Evolutionary conservation across 2,113 vertebrate genomes (phyloP).

Genomic region (Chamaetylas fuelleborni): DNA sequence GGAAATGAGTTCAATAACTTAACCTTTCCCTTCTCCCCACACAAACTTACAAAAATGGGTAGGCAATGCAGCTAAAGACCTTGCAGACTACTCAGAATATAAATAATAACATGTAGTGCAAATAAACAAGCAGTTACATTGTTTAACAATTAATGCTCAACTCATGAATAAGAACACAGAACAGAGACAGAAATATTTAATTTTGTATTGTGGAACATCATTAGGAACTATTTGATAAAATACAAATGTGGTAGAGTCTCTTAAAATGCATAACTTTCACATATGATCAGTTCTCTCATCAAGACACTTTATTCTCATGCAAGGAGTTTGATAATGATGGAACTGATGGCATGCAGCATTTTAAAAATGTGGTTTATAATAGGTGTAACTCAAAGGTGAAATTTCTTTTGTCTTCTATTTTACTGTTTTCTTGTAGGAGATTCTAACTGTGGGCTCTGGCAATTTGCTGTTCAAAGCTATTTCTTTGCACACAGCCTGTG

Average conservation of each 20-base stretch:
- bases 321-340: not conserved
- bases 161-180: conserved; percentile 65
- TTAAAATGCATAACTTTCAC: conserved; percentile 22
- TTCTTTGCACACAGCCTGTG: not conserved
- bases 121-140: conserved; percentile 66
- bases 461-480: not conserved
- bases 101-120: conserved; percentile 66
- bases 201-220: conserved; percentile 68
- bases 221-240: conserved; percentile 69
- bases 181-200: conserved; percentile 68
- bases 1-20: conserved; percentile 18
- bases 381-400: not conserved
- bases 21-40: conserved; percentile 31
- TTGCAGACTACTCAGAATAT: conserved; percentile 52
- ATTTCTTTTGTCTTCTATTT: not conserved
- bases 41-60: conserved; percentile 51
- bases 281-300: not conserved
- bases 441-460: not conserved
- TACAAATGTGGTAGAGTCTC: conserved; percentile 25
- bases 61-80: conserved; percentile 43
- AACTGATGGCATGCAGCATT: not conserved
- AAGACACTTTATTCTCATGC: not conserved
- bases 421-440: not conserved
- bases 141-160: conserved; percentile 58
- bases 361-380: not conserved